phyloP scores from a whole-genome alignment of 2,113 vertebrate species.

The Apodemus sylvaticus region DNA sequence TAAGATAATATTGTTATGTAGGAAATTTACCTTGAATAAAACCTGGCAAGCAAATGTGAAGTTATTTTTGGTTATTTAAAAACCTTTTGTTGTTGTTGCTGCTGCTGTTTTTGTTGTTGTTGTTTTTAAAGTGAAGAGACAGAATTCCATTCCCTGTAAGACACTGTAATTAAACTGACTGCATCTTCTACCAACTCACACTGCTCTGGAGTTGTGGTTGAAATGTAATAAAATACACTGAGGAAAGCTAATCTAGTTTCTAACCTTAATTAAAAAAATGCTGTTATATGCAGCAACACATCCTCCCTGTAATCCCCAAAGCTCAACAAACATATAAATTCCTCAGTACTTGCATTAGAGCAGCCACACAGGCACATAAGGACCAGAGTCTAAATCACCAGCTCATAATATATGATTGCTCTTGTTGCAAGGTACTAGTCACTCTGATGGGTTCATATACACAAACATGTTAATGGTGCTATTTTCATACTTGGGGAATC shows the following conservation, averaged over 20 bases:
- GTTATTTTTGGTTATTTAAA: background rate
- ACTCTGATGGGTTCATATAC: conserved; percentile 16
- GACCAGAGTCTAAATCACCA: conserved; percentile 51
- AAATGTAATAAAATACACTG: background rate
- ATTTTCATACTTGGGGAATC: conserved; percentile 27
- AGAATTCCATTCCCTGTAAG: background rate
- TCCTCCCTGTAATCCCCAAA: conserved; percentile 1
- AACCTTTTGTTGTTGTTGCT: background rate
- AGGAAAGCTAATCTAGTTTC: conserved; percentile 58
- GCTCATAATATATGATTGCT: conserved; percentile 60
- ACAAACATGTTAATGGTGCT: background rate
- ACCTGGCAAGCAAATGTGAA: background rate
- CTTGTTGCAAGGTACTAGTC: background rate
- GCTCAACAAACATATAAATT: conserved; percentile 56
- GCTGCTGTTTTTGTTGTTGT: background rate
- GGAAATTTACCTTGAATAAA: conserved; percentile 38
- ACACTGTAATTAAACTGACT: background rate
- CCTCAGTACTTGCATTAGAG: conserved; percentile 47
- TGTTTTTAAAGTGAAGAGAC: background rate
- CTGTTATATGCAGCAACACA: conserved; percentile 30
- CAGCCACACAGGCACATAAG: conserved; percentile 44
- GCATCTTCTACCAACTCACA: background rate
- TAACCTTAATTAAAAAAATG: conserved; percentile 66
- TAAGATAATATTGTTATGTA: conserved; percentile 8
- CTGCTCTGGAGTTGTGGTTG: conserved; percentile 21